A percentile compares a stretch with the other conserved stretches of the same genome.
Evolutionary conservation across 2,888 invertebrate species (phyloP).

Genomic region (Drosophila ustulata): DNA sequence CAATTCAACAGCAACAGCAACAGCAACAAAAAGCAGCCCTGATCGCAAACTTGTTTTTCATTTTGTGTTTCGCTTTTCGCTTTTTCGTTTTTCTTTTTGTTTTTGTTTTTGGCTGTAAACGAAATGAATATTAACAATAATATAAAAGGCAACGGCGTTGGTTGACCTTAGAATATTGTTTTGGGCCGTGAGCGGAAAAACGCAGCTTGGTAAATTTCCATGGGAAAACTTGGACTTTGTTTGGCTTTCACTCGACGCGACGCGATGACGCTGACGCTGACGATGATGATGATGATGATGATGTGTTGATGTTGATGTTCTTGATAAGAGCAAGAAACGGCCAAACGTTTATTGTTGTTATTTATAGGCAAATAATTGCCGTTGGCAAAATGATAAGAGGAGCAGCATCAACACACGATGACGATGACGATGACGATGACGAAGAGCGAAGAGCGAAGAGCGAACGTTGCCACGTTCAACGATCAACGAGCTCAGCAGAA

Average conservation of each 20-base stretch:
- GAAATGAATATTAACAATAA: conserved; percentile 23
- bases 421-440: too few relatives aligned
- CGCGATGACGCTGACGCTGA: conserved; percentile 3
- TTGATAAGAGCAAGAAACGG: conserved; percentile 43
- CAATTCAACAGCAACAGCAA: conserved; percentile 3
- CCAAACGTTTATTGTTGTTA: conserved; percentile 70
- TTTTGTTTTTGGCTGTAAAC: conserved; percentile 16
- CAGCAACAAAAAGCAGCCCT: conserved; percentile 32
- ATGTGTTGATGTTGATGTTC: conserved; percentile 24
- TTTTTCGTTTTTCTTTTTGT: conserved; percentile 16
- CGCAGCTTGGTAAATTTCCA: conserved; percentile 54
- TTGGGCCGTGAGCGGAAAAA: conserved; percentile 38
- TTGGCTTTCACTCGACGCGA: conserved; percentile 36
- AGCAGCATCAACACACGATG: conserved; percentile 37
- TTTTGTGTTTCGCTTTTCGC: conserved; percentile 21
- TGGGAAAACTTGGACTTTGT: conserved; percentile 17
- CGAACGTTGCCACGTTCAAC: conserved; percentile 43
- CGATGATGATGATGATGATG: neutral
- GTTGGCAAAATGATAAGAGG: conserved; percentile 17
- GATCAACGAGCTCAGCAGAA: conserved; percentile 27
- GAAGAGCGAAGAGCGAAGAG: neutral
- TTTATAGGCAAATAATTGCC: conserved; percentile 71
- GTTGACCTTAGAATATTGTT: conserved; percentile 56
- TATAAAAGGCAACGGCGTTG: conserved; percentile 36
- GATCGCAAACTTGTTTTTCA: conserved; percentile 54